Evolutionary conservation across 2,888 invertebrate genomes (phyloP).

Genomic region (Agonum fuliginosum): DNA sequence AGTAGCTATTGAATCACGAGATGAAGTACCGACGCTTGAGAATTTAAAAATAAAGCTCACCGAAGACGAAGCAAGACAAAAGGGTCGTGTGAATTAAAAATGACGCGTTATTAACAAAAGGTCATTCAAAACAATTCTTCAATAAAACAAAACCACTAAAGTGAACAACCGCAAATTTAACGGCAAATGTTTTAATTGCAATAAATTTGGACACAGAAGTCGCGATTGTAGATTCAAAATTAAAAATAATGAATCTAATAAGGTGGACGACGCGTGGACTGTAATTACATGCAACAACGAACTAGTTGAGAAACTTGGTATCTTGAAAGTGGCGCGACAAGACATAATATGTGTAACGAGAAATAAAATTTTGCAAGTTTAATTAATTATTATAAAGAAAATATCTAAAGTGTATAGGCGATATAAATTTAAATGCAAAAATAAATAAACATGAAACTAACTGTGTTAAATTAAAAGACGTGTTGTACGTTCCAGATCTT

Average conservation of each 20-base stretch:
- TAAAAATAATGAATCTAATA: not conserved
- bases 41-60: conserved; percentile 55
- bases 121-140: not conserved
- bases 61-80: conserved; percentile 32
- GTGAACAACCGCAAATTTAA: conserved; percentile 38
- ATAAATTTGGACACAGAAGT: conserved; percentile 56
- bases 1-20: conserved; percentile 57
- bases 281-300: not conserved
- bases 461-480: conserved; percentile 1
- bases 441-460: not conserved
- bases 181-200: conserved; percentile 59
- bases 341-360: conserved; percentile 28
- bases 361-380: not conserved
- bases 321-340: conserved; percentile 19
- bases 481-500: conserved; percentile 60
- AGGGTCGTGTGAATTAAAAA: not conserved
- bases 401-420: too few relatives aligned
- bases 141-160: not conserved
- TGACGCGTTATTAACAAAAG: not conserved
- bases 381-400: too few relatives aligned
- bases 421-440: conserved; percentile 6
- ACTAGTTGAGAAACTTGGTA: not conserved
- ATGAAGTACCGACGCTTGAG: conserved; percentile 55
- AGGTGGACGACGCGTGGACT: not conserved
- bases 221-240: conserved; percentile 13